phyloP scores from a whole-genome alignment of 64 coral and sea anemone genomes.

The Pocillopora verrucosa region DNA sequence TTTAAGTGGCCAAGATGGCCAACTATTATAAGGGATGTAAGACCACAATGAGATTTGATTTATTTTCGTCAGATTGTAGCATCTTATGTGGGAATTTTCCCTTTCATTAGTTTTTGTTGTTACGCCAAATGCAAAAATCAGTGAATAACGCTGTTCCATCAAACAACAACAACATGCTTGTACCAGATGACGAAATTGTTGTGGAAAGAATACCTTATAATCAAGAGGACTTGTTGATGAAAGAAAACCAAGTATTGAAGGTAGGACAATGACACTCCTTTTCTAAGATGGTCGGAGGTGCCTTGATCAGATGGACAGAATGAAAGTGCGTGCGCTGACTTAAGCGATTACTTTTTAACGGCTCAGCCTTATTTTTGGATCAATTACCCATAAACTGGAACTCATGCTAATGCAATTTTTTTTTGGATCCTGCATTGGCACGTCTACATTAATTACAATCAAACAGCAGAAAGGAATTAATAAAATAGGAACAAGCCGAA shows the following conservation, averaged over 20 bases:
- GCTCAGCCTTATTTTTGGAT: too few species aligned
- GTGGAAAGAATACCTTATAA: neutral
- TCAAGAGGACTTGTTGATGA: slow-evolving; percentile 6
- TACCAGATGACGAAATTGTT: neutral
- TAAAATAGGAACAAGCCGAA: too few species aligned
- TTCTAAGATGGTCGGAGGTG: neutral
- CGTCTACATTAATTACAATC: too few species aligned
- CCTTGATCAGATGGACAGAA: neutral
- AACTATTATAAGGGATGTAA: too few species aligned
- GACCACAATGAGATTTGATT: neutral
- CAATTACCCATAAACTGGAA: too few species aligned
- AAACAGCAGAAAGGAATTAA: too few species aligned
- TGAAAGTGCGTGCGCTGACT: too few species aligned
- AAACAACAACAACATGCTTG: slow-evolving; percentile 17
- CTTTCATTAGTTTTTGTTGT: slow-evolving; percentile 15
- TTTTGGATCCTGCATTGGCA: too few species aligned
- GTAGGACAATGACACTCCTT: neutral
- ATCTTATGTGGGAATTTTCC: neutral
- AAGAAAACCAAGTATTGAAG: slow-evolving; percentile 28
- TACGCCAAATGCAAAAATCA: slow-evolving; percentile 24
- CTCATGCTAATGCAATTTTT: too few species aligned
- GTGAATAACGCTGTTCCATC: neutral
- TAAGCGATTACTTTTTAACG: too few species aligned
- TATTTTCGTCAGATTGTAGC: neutral
- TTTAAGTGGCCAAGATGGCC: too few species aligned